A percentile compares a stretch with the other conserved stretches of the same genome.
phyloP scores from a whole-genome alignment of 2,888 invertebrate genomes.

The Crossocerus cetratus region DNA sequence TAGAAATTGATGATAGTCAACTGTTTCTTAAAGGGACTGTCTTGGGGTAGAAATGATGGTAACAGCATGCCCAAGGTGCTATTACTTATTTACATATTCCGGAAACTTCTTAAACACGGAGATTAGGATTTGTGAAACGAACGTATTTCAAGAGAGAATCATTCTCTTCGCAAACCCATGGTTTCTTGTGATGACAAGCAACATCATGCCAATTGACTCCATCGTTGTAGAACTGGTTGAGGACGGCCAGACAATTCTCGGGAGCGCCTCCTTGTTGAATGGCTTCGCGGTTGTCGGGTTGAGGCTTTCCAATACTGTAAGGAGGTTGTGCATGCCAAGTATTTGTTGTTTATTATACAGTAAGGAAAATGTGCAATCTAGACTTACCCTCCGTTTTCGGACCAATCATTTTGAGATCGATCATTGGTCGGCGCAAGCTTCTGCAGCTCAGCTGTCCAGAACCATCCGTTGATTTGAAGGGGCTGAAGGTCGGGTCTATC shows the following conservation, averaged over 20 bases:
- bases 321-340: neutral
- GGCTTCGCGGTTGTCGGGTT: conserved; percentile 92
- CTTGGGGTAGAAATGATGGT: no score
- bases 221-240: conserved; percentile 94
- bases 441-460: conserved; percentile 93
- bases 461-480: conserved; percentile 90
- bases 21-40: no score
- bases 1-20: neutral
- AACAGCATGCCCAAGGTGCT: no score
- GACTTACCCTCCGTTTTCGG: conserved; percentile 85
- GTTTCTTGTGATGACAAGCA: conserved; percentile 93
- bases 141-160: conserved; percentile 92
- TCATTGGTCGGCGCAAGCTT: conserved; percentile 90
- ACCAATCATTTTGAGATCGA: conserved; percentile 92
- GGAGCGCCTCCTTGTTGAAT: conserved; percentile 87
- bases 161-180: conserved; percentile 93
- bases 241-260: conserved; percentile 90
- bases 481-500: conserved; percentile 91
- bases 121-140: conserved; percentile 88
- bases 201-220: conserved; percentile 95
- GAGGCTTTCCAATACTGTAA: conserved; percentile 85
- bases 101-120: conserved; percentile 80
- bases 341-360: neutral
- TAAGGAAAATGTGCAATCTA: neutral
- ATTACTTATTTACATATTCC: no score